phyloP scores from a whole-genome alignment of 2,888 invertebrate species.

The Tipula lateralis region DNA sequence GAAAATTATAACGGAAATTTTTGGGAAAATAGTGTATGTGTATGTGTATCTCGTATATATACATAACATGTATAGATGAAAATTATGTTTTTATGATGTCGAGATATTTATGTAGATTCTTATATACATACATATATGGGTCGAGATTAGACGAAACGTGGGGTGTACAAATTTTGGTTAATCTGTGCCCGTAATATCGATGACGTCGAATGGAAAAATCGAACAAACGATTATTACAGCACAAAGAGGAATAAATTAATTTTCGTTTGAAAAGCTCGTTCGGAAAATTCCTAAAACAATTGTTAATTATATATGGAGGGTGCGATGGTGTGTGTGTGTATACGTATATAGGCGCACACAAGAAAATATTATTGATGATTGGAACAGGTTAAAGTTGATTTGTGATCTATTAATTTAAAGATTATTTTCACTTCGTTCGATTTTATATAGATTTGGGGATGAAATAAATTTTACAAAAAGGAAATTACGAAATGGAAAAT shows the following conservation, averaged over 20 bases:
- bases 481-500: neutral
- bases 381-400: neutral
- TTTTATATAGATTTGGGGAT: neutral
- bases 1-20: neutral
- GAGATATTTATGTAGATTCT: neutral
- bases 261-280: neutral
- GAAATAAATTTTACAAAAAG: neutral
- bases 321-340: neutral
- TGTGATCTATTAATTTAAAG: neutral
- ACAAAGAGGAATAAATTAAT: neutral
- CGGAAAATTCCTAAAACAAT: neutral
- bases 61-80: neutral
- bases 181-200: neutral
- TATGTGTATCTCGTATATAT: neutral
- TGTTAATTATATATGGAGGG: neutral
- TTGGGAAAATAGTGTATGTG: too few relatives aligned
- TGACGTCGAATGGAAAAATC: neutral
- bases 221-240: neutral
- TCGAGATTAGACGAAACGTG: neutral
- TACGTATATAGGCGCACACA: neutral
- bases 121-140: neutral
- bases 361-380: conserved; percentile 3
- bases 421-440: neutral
- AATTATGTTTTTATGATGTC: neutral
- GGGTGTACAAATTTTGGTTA: neutral